Evolutionary conservation across 2,113 vertebrate species (phyloP).

Genomic region (Tor tambroides): DNA sequence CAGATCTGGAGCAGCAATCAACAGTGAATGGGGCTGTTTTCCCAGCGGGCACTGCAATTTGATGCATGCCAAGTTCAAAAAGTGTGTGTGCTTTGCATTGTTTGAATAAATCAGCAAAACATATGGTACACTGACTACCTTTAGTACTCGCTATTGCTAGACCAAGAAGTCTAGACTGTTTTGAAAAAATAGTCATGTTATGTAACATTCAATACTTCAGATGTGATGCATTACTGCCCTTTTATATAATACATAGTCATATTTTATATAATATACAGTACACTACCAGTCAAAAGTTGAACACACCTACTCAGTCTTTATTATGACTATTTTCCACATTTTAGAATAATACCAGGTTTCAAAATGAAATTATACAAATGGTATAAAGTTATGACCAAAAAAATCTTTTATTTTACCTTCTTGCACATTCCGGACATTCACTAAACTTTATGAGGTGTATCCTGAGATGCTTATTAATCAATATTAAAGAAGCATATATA

Average conservation of each 20-base stretch:
- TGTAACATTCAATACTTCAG: neutral
- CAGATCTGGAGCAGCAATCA: conserved; percentile 3
- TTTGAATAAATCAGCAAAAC: neutral
- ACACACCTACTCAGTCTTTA: neutral
- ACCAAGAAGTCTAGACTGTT: neutral
- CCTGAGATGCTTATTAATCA: too few species aligned
- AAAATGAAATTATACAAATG: neutral
- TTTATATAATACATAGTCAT: neutral
- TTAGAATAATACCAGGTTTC: neutral
- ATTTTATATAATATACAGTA: neutral
- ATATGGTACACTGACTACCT: neutral
- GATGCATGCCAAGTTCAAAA: neutral
- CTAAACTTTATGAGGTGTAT: too few species aligned
- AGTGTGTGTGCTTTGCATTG: neutral
- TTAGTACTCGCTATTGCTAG: neutral
- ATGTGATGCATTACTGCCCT: neutral
- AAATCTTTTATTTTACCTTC: neutral
- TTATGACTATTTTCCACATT: neutral
- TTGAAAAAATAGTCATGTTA: neutral
- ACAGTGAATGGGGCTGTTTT: conserved; percentile 10
- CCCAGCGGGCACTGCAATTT: neutral
- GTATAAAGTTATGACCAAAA: neutral
- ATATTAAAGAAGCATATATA: too few species aligned
- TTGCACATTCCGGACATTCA: neutral
- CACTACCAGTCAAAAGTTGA: neutral